Conservation (phyloP, 2,113 vertebrate genomes). For the Eleginops maclovinus region DNA sequence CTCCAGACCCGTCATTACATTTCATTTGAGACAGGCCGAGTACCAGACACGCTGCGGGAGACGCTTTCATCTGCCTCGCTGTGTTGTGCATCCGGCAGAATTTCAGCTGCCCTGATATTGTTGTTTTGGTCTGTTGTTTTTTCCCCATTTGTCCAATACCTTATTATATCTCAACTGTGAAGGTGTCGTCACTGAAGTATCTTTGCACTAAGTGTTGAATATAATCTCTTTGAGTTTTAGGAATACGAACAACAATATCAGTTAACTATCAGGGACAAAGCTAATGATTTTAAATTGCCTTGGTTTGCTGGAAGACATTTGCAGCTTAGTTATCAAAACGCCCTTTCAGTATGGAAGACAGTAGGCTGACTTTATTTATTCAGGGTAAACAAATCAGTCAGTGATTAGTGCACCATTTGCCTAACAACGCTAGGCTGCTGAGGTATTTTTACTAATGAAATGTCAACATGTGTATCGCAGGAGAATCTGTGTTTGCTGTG, state of each 20-base stretch:
- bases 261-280: not conserved
- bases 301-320: not conserved
- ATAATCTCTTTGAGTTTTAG: not conserved
- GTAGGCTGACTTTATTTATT: not conserved
- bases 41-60: constrained; percentile 34
- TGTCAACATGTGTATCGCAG: not conserved
- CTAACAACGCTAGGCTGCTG: not conserved
- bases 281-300: not conserved
- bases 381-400: not conserved
- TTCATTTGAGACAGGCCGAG: constrained; percentile 42
- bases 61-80: constrained; percentile 58
- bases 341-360: not conserved
- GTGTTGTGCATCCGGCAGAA: constrained; percentile 32
- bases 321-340: not conserved
- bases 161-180: constrained; percentile 25
- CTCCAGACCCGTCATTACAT: constrained; percentile 30
- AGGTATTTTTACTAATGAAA: not conserved
- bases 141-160: constrained; percentile 28
- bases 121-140: constrained; percentile 20
- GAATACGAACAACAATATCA: not conserved
- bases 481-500: not conserved
- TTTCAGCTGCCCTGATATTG: constrained; percentile 40
- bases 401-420: not conserved
- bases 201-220: not conserved
- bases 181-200: constrained; percentile 8